Percentiles rank a stretch among this genome's conserved stretches.
Conservation (phyloP, 2,888 invertebrate genomes). For the Orchestes rusci region DNA sequence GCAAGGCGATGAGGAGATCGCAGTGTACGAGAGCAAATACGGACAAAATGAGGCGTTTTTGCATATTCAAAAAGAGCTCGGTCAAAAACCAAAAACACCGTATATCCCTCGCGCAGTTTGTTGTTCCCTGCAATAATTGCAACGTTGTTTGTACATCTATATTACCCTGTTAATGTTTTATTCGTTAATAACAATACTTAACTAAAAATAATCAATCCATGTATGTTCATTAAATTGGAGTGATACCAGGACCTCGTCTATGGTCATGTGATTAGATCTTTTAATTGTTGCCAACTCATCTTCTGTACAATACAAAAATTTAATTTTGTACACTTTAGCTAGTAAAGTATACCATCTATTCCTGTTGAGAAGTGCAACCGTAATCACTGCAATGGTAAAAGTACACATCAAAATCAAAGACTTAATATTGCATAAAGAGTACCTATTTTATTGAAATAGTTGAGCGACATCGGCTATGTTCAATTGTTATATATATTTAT, state of each 20-base stretch:
- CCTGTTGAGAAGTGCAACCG: no score
- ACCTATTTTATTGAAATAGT: no score
- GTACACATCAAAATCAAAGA: constrained; percentile 13
- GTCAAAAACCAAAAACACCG: constrained; percentile 24
- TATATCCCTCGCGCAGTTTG: constrained; percentile 41
- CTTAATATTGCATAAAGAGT: no score
- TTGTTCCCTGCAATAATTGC: constrained; percentile 36
- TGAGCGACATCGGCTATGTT: no score
- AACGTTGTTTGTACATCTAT: no score
- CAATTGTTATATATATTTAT: no score
- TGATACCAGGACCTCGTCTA: constrained; percentile 18
- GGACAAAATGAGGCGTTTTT: constrained; percentile 41
- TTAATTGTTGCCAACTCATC: constrained; percentile 25
- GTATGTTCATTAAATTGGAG: no score
- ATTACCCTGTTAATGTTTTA: no score
- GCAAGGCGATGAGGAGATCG: constrained; percentile 33
- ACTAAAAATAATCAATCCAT: no score
- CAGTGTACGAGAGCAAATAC: constrained; percentile 42
- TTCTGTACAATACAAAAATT: constrained; percentile 16
- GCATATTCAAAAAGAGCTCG: constrained; percentile 36
- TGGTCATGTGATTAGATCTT: constrained; percentile 25
- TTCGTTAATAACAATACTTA: no score
- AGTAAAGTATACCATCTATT: constrained; percentile 11
- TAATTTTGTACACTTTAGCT: constrained; percentile 15
- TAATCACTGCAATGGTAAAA: no score